Conservation (phyloP, 2,888 invertebrate species). For the Xestia rhomboidea region DNA sequence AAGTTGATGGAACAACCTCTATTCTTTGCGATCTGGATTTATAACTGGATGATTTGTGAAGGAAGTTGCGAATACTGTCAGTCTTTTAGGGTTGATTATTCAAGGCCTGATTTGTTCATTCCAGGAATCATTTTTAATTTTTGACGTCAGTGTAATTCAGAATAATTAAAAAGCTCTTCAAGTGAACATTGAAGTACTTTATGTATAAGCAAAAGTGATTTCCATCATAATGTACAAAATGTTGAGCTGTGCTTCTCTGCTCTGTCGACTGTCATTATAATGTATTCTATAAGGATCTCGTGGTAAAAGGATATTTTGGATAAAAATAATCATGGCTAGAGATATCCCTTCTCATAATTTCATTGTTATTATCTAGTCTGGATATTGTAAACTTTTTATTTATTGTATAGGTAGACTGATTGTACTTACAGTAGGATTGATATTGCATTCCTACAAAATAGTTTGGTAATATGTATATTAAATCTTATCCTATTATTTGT, state of each 20-base stretch:
- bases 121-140: background rate
- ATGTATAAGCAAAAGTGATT: background rate
- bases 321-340: background rate
- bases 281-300: slow-evolving; percentile 8
- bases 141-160: background rate
- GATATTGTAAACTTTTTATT: slow-evolving; percentile 21
- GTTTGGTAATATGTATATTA: slow-evolving; percentile 25
- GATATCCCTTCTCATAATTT: background rate
- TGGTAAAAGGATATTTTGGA: background rate
- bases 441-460: slow-evolving; percentile 26
- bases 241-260: slow-evolving; percentile 5
- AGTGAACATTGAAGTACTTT: background rate
- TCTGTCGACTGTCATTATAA: background rate
- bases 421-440: slow-evolving; percentile 38
- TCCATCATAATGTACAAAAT: slow-evolving; percentile 21
- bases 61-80: background rate
- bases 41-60: background rate
- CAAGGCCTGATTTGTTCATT: background rate
- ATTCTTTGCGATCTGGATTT: background rate
- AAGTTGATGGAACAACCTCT: background rate
- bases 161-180: background rate
- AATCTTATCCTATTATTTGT: slow-evolving; percentile 3
- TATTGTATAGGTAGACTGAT: slow-evolving; percentile 46
- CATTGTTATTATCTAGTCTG: slow-evolving; percentile 44
- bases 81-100: background rate